Evolutionary conservation across 2,113 vertebrate genomes (phyloP).

Genomic region (Petrocephalus zakoni): DNA sequence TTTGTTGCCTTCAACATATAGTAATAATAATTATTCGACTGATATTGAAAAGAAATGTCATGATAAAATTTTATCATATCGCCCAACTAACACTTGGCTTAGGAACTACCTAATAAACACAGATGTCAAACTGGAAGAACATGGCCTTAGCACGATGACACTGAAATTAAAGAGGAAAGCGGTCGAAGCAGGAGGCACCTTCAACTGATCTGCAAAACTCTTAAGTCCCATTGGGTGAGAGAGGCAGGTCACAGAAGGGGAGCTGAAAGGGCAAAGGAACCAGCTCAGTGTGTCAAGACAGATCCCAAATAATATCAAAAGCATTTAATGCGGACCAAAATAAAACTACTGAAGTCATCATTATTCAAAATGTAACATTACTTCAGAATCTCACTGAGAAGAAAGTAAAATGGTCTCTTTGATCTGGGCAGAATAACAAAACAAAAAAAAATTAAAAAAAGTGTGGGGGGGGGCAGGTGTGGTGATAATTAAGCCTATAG

Average conservation of each 20-base stretch:
- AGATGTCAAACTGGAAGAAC: not conserved
- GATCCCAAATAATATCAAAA: not conserved
- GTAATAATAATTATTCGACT: not conserved
- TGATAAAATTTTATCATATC: not conserved
- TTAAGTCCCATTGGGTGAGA: not conserved
- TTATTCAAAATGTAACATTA: not conserved
- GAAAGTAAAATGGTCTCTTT: not conserved
- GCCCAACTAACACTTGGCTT: not conserved
- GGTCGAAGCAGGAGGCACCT: not conserved
- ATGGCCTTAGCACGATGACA: not conserved
- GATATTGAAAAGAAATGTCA: not conserved
- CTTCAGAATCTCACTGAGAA: not conserved
- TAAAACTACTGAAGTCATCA: not conserved
- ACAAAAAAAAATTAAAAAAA: not conserved
- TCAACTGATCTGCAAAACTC: not conserved
- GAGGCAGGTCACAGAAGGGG: not conserved
- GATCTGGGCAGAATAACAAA: not conserved
- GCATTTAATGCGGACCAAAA: constrained; percentile 4
- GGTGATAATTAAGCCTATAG: constrained; percentile 8
- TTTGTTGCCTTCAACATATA: not conserved
- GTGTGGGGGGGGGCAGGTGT: not conserved
- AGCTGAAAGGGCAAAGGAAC: not conserved
- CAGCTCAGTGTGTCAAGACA: not conserved
- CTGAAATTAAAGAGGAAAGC: not conserved
- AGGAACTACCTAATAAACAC: not conserved